Percentiles rank a stretch among this genome's conserved stretches.
phyloP scores from a whole-genome alignment of 1,140 invertebrate genomes.

The Drosophila busckii region DNA sequence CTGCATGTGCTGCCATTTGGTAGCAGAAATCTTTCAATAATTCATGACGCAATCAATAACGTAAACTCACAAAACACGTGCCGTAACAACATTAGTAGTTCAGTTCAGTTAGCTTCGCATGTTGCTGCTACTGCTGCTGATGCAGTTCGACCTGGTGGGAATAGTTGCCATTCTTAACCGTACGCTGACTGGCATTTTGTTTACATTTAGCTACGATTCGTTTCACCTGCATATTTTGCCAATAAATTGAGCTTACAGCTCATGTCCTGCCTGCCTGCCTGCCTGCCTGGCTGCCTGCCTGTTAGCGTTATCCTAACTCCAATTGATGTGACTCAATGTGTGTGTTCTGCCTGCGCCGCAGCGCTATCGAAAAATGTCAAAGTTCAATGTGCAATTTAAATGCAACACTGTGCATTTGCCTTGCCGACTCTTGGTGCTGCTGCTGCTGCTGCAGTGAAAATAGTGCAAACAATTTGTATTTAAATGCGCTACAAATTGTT shows the following conservation, averaged over 20 bases:
- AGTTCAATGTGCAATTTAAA: conserved; percentile 77
- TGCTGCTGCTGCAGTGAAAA: conserved; percentile 34
- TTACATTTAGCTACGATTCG: conserved; percentile 59
- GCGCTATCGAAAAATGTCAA: conserved; percentile 61
- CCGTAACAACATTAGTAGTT: conserved; percentile 10
- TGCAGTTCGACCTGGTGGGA: neutral
- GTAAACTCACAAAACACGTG: conserved; percentile 58
- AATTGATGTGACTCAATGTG: conserved; percentile 22
- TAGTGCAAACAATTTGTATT: conserved; percentile 72
- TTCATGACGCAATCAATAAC: conserved; percentile 73
- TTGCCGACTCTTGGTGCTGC: conserved; percentile 2
- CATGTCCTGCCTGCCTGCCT: conserved; percentile 10
- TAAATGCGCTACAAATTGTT: conserved; percentile 58
- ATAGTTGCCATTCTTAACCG: conserved; percentile 37
- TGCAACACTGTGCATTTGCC: conserved; percentile 60
- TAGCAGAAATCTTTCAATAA: conserved; percentile 63
- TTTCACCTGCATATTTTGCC: conserved; percentile 64
- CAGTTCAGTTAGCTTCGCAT: neutral
- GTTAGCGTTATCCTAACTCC: conserved; percentile 49
- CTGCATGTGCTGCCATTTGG: conserved; percentile 36
- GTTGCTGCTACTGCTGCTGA: neutral
- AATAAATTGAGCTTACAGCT: conserved; percentile 50
- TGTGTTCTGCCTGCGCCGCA: conserved; percentile 25
- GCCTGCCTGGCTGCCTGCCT: conserved; percentile 7
- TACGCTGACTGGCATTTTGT: conserved; percentile 32